Evolutionary conservation across 37 sponge, comb jelly and placozoan genomes (phyloP), one percentile per base, ranked within the genome.

Genomic region (Cladorhizidae sp.): DNA sequence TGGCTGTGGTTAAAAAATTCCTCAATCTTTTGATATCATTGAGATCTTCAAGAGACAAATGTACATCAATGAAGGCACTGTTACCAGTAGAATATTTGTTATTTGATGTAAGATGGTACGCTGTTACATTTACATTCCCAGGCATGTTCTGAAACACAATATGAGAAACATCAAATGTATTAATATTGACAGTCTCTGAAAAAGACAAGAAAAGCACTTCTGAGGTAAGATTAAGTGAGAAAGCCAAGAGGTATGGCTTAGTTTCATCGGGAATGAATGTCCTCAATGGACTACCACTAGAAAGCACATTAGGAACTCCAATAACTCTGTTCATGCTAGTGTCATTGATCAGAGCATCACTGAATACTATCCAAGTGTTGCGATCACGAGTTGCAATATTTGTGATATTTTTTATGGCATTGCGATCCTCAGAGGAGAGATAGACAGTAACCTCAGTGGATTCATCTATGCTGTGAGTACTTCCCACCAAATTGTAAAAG

Each of bases 141-240:
- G 78, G 67, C n/a, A 31, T 51, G 63, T 87, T 94, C 70, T 83
- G 89, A 0, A 94, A 45, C 26, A 73, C 40, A 25, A 94, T 40
- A 23, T 77, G 64, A 0, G 69, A 38, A 52, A 87, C 11, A 55
- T 81, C 35, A 12, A 94, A 28, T 33, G 89, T 82, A 0, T 40
- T 39, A 0, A 84, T 73, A 70, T 87, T 68, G n/a, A 94, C 95
- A 49, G 92, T 90, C 41, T 94, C 92, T 0, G 92, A 81, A 64
- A 94, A 94, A 38, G 81, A 77, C 14, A 94, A 83, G 68, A 61
- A 50, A 36, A 94, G 88, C 8, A 87, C 54, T 36, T 80, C 86
- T 62, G 85, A 86, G 14, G 88, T 85, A 5, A 94, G 57, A 50
- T 90, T 90, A n/a, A 94, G 73, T 36, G 79, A 72, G 75, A 84